Percentiles rank a stretch among this genome's conserved stretches.
Evolutionary conservation across 1,140 invertebrate species (phyloP).

Genomic region (Gryllus bimaculatus): DNA sequence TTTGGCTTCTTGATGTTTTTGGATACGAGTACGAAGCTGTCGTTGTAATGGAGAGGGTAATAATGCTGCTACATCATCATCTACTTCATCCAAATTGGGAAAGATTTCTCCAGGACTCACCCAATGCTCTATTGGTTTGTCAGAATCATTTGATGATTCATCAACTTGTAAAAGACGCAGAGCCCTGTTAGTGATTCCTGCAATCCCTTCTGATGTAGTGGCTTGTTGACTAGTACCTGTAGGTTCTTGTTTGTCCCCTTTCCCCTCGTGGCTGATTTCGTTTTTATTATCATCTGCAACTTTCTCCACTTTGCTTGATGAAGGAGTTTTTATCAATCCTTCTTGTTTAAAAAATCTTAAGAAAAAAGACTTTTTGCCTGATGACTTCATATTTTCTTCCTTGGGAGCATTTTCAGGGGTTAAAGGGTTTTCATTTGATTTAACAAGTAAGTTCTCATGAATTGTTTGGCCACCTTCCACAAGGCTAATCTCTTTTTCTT

Average conservation of each 20-base stretch:
- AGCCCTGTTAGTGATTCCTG: background rate
- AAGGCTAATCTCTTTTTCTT: background rate
- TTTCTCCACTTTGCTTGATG: background rate
- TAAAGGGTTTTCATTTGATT: background rate
- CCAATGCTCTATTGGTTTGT: slow-evolving; percentile 24
- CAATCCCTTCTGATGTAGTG: background rate
- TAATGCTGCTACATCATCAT: slow-evolving; percentile 32
- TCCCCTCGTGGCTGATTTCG: background rate
- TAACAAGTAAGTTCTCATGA: too few species aligned
- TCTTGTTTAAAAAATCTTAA: slow-evolving; percentile 6
- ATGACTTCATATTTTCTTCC: too few species aligned
- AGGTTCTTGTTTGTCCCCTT: background rate
- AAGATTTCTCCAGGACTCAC: slow-evolving; percentile 38
- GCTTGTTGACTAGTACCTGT: background rate
- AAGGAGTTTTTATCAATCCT: slow-evolving; percentile 23
- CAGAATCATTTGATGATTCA: slow-evolving; percentile 15
- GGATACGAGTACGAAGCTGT: slow-evolving; percentile 22
- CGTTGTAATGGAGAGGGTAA: slow-evolving; percentile 35
- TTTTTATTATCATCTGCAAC: background rate
- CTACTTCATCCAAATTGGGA: slow-evolving; percentile 38
- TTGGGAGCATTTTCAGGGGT: background rate
- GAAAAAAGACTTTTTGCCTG: background rate
- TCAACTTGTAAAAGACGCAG: background rate
- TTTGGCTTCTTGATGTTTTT: slow-evolving; percentile 2
- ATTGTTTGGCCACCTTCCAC: background rate